Conservation (phyloP, 2,888 invertebrate species). For the Drosophila tanythrix region DNA sequence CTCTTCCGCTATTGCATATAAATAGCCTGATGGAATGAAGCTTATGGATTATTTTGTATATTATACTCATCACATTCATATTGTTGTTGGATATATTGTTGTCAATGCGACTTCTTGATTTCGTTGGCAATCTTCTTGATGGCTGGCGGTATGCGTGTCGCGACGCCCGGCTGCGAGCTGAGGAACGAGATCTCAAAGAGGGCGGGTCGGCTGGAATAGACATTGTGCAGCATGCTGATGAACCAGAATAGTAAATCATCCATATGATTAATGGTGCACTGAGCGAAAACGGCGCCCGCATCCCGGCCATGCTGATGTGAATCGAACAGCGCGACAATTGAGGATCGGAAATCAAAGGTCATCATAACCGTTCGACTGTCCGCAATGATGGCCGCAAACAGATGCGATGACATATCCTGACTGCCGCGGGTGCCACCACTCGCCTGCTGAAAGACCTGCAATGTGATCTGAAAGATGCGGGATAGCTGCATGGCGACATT, state of each 20-base stretch:
- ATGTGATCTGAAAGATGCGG: constrained; percentile 74
- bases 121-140: constrained; percentile 68
- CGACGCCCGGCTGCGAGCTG: constrained; percentile 72
- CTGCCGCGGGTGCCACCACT: constrained; percentile 18
- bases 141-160: constrained; percentile 70
- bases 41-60: not conserved
- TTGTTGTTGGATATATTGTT: not conserved
- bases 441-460: constrained; percentile 72
- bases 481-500: constrained; percentile 74
- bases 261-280: constrained; percentile 68
- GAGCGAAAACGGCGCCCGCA: constrained; percentile 80
- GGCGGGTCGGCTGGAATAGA: constrained; percentile 76
- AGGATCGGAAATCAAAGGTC: constrained; percentile 75
- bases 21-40: constrained; percentile 1
- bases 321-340: constrained; percentile 77
- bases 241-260: constrained; percentile 77
- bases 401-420: constrained; percentile 48
- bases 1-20: not conserved
- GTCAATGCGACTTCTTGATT: constrained; percentile 55
- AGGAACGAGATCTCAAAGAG: constrained; percentile 81
- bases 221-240: constrained; percentile 75
- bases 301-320: constrained; percentile 80
- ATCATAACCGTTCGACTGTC: constrained; percentile 81
- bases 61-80: not conserved
- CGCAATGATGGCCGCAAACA: constrained; percentile 80